Percentiles rank a stretch among this genome's conserved stretches.
phyloP scores from a whole-genome alignment of 2,888 invertebrate genomes.

The Amblyjoppa proteus region DNA sequence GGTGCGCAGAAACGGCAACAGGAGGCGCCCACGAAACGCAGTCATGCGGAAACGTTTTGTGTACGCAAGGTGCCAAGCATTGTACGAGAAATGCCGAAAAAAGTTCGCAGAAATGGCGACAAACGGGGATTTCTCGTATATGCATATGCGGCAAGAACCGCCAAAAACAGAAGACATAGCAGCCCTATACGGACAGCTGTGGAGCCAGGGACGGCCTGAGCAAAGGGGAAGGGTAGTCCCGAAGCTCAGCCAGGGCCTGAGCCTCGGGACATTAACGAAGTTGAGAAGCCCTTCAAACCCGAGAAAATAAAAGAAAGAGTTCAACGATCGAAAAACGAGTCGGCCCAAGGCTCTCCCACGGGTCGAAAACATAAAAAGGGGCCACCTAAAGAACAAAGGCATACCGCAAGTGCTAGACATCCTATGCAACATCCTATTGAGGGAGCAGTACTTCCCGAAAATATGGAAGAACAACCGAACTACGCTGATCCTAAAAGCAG shows the following conservation, averaged over 20 bases:
- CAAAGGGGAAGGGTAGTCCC: background rate
- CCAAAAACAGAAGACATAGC: conserved; percentile 43
- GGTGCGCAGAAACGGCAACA: background rate
- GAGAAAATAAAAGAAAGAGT: conserved; percentile 63
- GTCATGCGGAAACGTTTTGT: conserved; percentile 27
- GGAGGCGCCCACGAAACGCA: background rate
- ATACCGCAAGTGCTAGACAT: background rate
- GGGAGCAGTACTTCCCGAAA: too few relatives aligned
- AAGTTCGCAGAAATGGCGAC: conserved; percentile 72
- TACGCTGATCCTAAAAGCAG: too few relatives aligned
- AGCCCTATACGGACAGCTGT: conserved; percentile 73
- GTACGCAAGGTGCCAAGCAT: conserved; percentile 77
- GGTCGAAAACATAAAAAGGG: conserved; percentile 69
- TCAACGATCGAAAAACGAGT: conserved; percentile 23
- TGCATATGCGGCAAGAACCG: background rate
- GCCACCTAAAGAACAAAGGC: conserved; percentile 57
- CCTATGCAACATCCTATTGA: conserved; percentile 44
- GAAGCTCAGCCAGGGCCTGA: too few relatives aligned
- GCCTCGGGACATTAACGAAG: background rate
- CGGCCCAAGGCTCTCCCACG: conserved; percentile 68
- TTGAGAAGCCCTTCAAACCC: conserved; percentile 20
- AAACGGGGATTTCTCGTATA: conserved; percentile 59
- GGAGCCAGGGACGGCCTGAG: conserved; percentile 67
- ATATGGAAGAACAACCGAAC: too few relatives aligned
- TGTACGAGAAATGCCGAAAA: conserved; percentile 75